Evolutionary conservation across 2,888 invertebrate species (phyloP), one percentile per base, ranked within the genome.

Genomic region (Caenorhabditis doughertyi): DNA sequence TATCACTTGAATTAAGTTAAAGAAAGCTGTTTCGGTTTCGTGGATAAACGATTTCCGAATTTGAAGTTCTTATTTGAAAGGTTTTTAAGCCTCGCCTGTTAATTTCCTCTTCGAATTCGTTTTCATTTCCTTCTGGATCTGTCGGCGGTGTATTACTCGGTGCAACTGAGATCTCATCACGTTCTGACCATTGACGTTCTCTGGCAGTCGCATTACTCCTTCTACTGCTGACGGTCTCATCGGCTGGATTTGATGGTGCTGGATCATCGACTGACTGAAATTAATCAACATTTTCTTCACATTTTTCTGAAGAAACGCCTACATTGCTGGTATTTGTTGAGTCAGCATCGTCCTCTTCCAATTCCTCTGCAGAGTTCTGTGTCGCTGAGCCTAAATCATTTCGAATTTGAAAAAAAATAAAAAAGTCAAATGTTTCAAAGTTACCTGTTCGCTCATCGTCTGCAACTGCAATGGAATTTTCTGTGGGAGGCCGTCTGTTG

Each of bases 131-230:
- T 67, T 83, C 83, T 51, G 83, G 83, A 67, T 83, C 83, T 21
- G 83, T 79, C 32, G 83, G 83, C 11, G 83, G 83, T 29, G 83
- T 67, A 51, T 83, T 79, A 51, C 83, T 83, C 0, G 74, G 79
- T 18, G 79, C 81, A 11, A 81, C 70, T 42, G 81, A 81, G 51
- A 67, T 56, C 70, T 79, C 77, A 39, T 82, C 82, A 35, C 82
- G 65, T 77, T 82, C 82, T 53, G 77, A 73, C 82, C 82, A 79
- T 39, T 83, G 73, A 44, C 82, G 60, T 64, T 83, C 79, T 67
- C 79, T 67, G 55, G 79, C 68, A 56, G 53, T 81, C 23, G 74
- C 56, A 25, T 82, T 77, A 64, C 76, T 81, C 51, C 76, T 18
- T 49, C 29, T 81, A 60, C 35, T 65, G 42, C 32, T 68, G 21